phyloP scores from a whole-genome alignment of 2,888 invertebrate genomes.

The Gibbula magus region DNA sequence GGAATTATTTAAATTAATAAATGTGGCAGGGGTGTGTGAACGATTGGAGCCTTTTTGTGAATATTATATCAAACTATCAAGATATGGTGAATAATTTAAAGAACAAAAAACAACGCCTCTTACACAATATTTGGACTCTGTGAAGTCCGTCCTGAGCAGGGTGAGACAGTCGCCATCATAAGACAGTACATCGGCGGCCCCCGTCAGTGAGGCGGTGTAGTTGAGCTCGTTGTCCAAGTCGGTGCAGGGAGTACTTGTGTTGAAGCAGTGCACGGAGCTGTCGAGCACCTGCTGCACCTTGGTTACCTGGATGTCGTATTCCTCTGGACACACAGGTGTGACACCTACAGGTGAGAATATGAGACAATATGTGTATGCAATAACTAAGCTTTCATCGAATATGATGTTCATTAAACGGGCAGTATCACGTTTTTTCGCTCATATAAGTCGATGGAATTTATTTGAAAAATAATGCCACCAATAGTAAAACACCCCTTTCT shows the following conservation, averaged over 20 bases:
- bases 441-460: too few relatives aligned
- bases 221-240: background rate
- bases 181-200: background rate
- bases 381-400: too few relatives aligned
- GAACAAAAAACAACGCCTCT: background rate
- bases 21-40: background rate
- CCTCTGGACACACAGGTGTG: too few relatives aligned
- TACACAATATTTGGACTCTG: background rate
- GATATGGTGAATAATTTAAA: too few relatives aligned
- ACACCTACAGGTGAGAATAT: too few relatives aligned
- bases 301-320: background rate
- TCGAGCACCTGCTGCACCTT: background rate
- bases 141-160: background rate
- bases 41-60: too few relatives aligned
- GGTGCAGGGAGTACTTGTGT: background rate
- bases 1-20: background rate
- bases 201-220: background rate
- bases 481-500: too few relatives aligned
- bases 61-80: too few relatives aligned
- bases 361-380: too few relatives aligned
- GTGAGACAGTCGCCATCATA: background rate
- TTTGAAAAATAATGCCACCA: too few relatives aligned
- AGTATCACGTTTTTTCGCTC: too few relatives aligned
- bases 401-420: too few relatives aligned
- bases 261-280: conserved; percentile 3